These are phyloP conservation scores for Nasonia longicornis DNA, from an alignment of 1,140 invertebrate genomes.

Conservation along the genomic window DNA sequence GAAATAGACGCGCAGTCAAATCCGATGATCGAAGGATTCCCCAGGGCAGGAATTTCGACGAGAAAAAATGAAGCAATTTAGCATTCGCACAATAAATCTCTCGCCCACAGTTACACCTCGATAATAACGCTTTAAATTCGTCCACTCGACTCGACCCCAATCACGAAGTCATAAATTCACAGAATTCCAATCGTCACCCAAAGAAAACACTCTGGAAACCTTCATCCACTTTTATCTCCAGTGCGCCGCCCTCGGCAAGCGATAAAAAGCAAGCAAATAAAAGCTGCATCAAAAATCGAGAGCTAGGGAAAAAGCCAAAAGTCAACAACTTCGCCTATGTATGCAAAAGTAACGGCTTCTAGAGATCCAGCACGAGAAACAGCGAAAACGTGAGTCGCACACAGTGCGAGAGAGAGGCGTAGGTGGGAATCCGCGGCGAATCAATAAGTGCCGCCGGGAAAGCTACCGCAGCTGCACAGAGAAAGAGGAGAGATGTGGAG, in stretches of 20 bases:
- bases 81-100: not conserved
- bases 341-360: not conserved
- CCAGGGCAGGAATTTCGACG: not conserved
- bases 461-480: not conserved
- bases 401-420: not conserved
- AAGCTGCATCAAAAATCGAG: not conserved
- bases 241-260: too few relatives aligned
- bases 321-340: not conserved
- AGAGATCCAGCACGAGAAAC: not conserved
- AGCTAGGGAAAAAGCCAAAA: not conserved
- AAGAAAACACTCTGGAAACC: too few relatives aligned
- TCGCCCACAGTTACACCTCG: too few relatives aligned
- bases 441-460: slow-evolving; percentile 23
- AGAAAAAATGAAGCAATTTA: not conserved
- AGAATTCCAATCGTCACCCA: too few relatives aligned
- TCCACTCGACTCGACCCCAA: too few relatives aligned
- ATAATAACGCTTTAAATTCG: too few relatives aligned
- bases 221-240: too few relatives aligned
- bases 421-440: slow-evolving; percentile 28
- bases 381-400: not conserved
- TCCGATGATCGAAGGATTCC: slow-evolving; percentile 11
- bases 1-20: slow-evolving; percentile 1
- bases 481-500: not conserved
- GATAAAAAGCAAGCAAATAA: too few relatives aligned
- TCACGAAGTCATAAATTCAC: too few relatives aligned